These are phyloP conservation scores for Upupa epops DNA, from an alignment of 2,113 vertebrate genomes.

Conservation along the genomic window DNA sequence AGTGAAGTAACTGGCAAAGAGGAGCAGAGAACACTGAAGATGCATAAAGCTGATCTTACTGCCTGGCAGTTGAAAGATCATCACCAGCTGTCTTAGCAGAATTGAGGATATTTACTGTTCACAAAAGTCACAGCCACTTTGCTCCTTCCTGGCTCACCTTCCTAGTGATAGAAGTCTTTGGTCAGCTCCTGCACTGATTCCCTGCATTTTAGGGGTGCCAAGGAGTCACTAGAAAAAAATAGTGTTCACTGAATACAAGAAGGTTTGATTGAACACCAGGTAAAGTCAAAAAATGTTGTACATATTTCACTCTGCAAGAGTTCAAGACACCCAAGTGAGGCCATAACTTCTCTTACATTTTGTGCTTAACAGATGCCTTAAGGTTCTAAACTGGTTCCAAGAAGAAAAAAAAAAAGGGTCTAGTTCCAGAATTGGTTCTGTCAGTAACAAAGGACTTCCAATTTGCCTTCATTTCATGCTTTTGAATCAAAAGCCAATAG, in stretches of 20 bases:
- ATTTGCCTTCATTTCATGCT: neutral
- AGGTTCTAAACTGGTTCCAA: neutral
- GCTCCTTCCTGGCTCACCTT: neutral
- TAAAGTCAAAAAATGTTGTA: neutral
- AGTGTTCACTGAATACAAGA: neutral
- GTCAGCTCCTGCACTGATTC: neutral
- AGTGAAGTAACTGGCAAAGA: neutral
- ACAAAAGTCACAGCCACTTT: neutral
- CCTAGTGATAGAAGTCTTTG: neutral
- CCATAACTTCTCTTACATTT: neutral
- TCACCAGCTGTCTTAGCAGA: neutral
- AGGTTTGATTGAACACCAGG: neutral
- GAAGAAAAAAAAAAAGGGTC: neutral
- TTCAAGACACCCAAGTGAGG: neutral
- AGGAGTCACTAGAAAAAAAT: neutral
- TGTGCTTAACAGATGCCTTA: neutral
- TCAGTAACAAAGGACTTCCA: neutral
- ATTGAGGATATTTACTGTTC: neutral
- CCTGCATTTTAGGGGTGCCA: neutral
- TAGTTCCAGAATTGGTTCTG: neutral
- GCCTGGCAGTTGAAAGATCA: neutral
- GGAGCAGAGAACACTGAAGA: neutral
- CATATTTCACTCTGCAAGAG: neutral
- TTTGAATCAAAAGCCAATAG: neutral
- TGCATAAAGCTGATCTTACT: neutral